Conservation (phyloP, 2,888 invertebrate genomes). For the Syrphus vitripennis region DNA sequence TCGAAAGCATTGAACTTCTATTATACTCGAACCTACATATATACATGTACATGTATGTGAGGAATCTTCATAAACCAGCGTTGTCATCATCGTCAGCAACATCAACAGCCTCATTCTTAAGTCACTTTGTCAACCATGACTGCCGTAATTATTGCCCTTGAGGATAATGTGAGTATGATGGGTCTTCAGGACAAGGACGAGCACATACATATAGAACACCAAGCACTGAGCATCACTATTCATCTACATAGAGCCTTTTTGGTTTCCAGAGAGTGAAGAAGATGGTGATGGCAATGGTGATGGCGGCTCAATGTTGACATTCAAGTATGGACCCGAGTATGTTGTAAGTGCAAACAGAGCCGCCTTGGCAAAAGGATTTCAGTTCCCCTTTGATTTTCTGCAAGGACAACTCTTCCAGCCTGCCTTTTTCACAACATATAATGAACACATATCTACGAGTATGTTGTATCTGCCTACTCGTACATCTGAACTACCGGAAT, state of each 20-base stretch:
- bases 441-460: conserved; percentile 17
- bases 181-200: conserved; percentile 24
- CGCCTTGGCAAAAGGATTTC: conserved; percentile 36
- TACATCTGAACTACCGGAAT: background rate
- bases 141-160: conserved; percentile 66
- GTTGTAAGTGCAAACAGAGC: conserved; percentile 62
- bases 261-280: background rate
- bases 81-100: conserved; percentile 15
- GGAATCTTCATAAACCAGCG: background rate
- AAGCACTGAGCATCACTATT: background rate
- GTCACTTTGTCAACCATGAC: conserved; percentile 56
- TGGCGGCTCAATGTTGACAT: conserved; percentile 61
- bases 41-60: no score
- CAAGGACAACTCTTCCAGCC: conserved; percentile 46
- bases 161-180: conserved; percentile 58
- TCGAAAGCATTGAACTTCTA: conserved; percentile 48
- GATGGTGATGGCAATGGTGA: background rate
- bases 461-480: no score
- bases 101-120: conserved; percentile 34
- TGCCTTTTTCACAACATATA: conserved; percentile 23
- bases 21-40: no score
- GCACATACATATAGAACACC: background rate
- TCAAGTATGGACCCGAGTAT: conserved; percentile 54
- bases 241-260: conserved; percentile 47
- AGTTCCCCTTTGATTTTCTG: conserved; percentile 8